Evolutionary conservation across 1,140 invertebrate species (phyloP).

Genomic region (Harpegnathos saltator): DNA sequence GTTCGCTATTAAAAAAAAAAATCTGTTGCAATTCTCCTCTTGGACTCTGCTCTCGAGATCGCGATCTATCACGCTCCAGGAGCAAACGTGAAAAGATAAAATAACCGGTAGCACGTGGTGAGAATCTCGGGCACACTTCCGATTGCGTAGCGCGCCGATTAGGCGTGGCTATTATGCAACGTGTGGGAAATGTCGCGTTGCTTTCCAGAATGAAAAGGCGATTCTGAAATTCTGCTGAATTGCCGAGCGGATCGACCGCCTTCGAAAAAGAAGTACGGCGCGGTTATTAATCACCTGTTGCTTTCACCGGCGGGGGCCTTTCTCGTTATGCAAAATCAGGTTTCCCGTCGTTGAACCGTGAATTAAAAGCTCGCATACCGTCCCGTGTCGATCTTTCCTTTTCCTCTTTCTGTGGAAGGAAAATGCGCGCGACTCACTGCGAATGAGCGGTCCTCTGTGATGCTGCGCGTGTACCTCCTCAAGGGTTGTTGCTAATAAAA

Average conservation of each 20-base stretch:
- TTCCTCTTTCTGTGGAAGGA: neutral
- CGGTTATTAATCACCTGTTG: constrained; percentile 47
- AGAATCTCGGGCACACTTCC: neutral
- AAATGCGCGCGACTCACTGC: neutral
- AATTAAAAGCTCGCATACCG: constrained; percentile 32
- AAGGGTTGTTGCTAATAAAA: neutral
- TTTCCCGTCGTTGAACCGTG: constrained; percentile 51
- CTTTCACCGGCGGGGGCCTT: constrained; percentile 40
- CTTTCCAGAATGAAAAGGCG: neutral
- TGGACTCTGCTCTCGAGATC: neutral
- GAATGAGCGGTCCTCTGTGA: neutral
- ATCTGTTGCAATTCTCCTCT: neutral
- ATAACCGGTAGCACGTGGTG: neutral
- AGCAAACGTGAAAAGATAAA: constrained; percentile 4
- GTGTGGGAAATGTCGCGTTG: constrained; percentile 2
- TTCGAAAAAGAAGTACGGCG: constrained; percentile 10
- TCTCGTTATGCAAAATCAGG: constrained; percentile 57
- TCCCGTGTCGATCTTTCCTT: neutral
- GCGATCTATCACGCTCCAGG: neutral
- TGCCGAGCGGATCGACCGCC: constrained; percentile 7
- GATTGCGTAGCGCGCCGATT: neutral
- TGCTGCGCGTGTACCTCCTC: no score
- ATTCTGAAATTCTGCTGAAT: constrained; percentile 9
- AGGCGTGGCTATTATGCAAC: constrained; percentile 15
- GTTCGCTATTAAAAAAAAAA: neutral